Evolutionary conservation across 2,113 vertebrate genomes (phyloP), one percentile per base, ranked within the genome.

Genomic region (Chaetodon trifascialis): DNA sequence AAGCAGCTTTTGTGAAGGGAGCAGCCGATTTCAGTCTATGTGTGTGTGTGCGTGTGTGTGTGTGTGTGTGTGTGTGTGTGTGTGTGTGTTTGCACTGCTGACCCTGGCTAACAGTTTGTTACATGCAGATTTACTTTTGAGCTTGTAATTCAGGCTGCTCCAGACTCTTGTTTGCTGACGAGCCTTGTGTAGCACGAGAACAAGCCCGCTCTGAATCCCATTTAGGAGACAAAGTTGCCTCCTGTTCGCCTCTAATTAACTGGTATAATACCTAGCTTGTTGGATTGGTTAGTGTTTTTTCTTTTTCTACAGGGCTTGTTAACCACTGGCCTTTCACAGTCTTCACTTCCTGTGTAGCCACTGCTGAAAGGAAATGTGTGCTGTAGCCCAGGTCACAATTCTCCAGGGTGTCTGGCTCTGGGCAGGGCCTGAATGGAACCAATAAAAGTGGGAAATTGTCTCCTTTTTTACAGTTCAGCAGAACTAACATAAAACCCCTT

Each of bases 1-100:
- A 95, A 95, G 93, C 93, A 80, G 93, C 93, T 93, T 95, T 95
- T 94, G 91, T 92, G 90, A 88, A 85, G 83, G 66, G 86, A 89
- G 89, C 68, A 90, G 89, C 85, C 76, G 58, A 76, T 87, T 87
- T 91, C 15, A 4, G 42, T 34, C 4, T 30, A 49, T 59, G 15
- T 40, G 42, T 44, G 67, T 25, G 40, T 25, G 14, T 42, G 66
- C 58, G 44, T 75, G n/a, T 67, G 34, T 65, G 71, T 75, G 44
- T 63, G 49, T 56, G 63, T 46, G 42, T 77, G 52, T 77, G 34
- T 36, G 56, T 47, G 52, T 47, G 44, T 63, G 49, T 56, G 63
- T 46, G 42, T 77, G 52, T 77, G 34, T 36, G 56, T 47, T 49
- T 47, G 82, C 84, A 85, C 87, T 81, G 51, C 68, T 90, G 91